phyloP scores from a whole-genome alignment of 2,113 vertebrate genomes.

The Macrotis lagotis region DNA sequence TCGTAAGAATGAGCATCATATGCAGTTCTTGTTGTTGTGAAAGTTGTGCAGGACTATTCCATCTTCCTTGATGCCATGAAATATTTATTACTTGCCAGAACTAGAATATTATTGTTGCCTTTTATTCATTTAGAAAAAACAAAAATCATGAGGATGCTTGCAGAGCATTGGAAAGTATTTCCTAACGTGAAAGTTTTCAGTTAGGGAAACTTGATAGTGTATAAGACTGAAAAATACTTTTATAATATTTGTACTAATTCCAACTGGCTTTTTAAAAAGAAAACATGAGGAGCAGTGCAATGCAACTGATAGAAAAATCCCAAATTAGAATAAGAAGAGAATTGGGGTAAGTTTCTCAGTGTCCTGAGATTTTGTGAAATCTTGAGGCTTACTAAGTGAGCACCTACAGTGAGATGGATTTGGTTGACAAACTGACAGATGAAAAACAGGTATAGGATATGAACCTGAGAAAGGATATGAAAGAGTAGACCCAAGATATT shows the following conservation, averaged over 20 bases:
- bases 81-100: conserved; percentile 66
- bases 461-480: conserved; percentile 65
- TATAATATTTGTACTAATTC: conserved; percentile 47
- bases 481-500: conserved; percentile 55
- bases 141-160: conserved; percentile 38
- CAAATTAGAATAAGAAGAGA: conserved; percentile 62
- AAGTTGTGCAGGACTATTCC: conserved; percentile 73
- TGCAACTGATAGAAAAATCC: conserved; percentile 22
- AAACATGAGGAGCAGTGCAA: conserved; percentile 43
- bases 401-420: conserved; percentile 54
- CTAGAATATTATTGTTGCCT: conserved; percentile 46
- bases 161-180: conserved; percentile 51
- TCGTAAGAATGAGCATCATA: conserved; percentile 79
- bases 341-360: conserved; percentile 67
- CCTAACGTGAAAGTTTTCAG: conserved; percentile 72
- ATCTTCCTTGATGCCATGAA: conserved; percentile 70
- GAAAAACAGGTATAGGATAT: conserved; percentile 58
- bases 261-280: conserved; percentile 50
- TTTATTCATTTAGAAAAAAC: conserved; percentile 15
- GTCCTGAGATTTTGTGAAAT: conserved; percentile 54
- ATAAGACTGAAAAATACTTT: conserved; percentile 24
- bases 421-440: conserved; percentile 57
- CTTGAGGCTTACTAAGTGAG: conserved; percentile 55
- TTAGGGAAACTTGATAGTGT: conserved; percentile 67
- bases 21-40: conserved; percentile 73